These are phyloP conservation scores for Meliscaeva auricollis DNA, from an alignment of 2,888 invertebrate species.

Conservation along the genomic window DNA sequence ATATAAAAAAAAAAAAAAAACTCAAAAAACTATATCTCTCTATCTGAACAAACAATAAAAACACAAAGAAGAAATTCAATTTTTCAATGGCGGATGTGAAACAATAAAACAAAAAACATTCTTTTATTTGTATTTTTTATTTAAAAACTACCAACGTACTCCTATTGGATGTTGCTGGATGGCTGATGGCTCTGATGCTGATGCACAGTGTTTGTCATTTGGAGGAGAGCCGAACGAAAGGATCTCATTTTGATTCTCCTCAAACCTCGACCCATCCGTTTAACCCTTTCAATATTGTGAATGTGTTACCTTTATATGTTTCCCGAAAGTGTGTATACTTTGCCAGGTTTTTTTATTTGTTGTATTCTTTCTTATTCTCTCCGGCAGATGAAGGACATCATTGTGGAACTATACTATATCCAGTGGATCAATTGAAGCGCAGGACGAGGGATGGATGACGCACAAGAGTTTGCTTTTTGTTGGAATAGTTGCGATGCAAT, in stretches of 20 bases:
- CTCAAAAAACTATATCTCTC: slow-evolving; percentile 47
- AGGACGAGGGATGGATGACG: slow-evolving; percentile 33
- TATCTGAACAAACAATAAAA: slow-evolving; percentile 32
- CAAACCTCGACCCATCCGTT: slow-evolving; percentile 32
- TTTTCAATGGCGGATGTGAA: slow-evolving; percentile 75
- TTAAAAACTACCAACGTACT: slow-evolving; percentile 31
- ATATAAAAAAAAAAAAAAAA: slow-evolving; percentile 39
- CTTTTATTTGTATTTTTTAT: not conserved
- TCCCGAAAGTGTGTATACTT: slow-evolving; percentile 68
- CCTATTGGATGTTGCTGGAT: slow-evolving; percentile 58
- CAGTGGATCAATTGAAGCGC: slow-evolving; percentile 46
- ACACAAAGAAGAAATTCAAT: slow-evolving; percentile 32
- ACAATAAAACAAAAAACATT: slow-evolving; percentile 57
- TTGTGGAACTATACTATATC: slow-evolving; percentile 24
- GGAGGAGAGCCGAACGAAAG: slow-evolving; percentile 44
- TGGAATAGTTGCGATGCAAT: slow-evolving; percentile 1
- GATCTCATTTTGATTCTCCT: slow-evolving; percentile 25
- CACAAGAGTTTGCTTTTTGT: slow-evolving; percentile 18
- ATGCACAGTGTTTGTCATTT: slow-evolving; percentile 37
- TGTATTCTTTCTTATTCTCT: slow-evolving; percentile 3
- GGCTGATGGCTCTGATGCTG: too few relatives aligned
- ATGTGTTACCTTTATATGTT: slow-evolving; percentile 67
- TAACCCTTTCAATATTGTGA: slow-evolving; percentile 65
- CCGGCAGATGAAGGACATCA: slow-evolving; percentile 63
- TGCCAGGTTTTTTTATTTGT: not conserved